Conservation (phyloP, 1,140 invertebrate species). For the Teleogryllus occipitalis region DNA sequence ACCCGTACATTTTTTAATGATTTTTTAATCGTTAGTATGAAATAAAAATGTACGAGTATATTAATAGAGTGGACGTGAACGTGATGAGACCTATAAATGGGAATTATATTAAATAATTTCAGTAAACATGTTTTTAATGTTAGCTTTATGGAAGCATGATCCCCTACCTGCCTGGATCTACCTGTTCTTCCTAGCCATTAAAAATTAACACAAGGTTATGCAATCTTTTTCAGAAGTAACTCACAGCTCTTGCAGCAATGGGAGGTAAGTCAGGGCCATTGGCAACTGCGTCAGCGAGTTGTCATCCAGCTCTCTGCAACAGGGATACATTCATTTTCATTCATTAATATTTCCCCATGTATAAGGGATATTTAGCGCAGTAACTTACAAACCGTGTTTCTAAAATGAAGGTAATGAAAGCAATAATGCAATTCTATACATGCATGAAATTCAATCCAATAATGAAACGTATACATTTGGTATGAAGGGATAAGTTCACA, state of each 20-base stretch:
- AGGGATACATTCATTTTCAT: background rate
- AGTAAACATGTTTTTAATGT: no score
- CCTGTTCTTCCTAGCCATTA: background rate
- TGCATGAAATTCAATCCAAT: background rate
- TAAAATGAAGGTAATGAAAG: background rate
- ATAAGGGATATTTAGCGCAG: background rate
- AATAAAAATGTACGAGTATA: no score
- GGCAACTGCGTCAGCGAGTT: conserved; percentile 60
- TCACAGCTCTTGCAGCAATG: conserved; percentile 63
- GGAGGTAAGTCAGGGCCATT: conserved; percentile 50
- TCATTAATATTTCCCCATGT: conserved; percentile 23
- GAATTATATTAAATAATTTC: no score
- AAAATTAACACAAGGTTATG: background rate
- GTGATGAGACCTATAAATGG: no score
- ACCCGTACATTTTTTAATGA: no score
- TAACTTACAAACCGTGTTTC: background rate
- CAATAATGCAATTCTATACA: background rate
- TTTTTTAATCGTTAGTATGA: no score
- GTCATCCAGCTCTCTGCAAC: conserved; percentile 61
- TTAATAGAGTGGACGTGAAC: no score
- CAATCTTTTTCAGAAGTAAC: conserved; percentile 34
- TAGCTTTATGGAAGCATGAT: no score
- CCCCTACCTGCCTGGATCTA: no score
- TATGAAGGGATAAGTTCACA: background rate
- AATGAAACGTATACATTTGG: background rate